Evolutionary conservation across 1,140 invertebrate genomes (phyloP), one percentile per base, ranked within the genome.

Genomic region (Apis dorsata): DNA sequence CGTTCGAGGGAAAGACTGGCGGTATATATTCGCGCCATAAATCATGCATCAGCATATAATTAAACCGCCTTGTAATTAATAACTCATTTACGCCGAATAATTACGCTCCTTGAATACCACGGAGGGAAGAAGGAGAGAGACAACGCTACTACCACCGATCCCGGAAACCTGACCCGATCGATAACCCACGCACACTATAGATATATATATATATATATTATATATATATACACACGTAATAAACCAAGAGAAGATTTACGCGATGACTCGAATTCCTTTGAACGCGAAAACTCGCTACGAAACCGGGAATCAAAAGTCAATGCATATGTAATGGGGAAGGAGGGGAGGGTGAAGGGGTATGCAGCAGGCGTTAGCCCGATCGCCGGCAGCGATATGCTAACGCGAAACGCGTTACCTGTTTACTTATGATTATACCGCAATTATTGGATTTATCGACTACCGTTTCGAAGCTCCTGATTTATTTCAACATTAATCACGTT

Each of bases 401-500:
- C 81, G 87, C 87, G 82, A 83, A 76, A 80, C 81, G 88, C 93
- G 91, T 92, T 91, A 83, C 90, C 90, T 90, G 92, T 93, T 93
- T 93, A 93, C 91, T 93, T 93, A 92, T 92, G 92, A 93, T 93
- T 92, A 93, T 92, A 86, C 91, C 87, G 90, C 92, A 93, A 93
- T 94, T 93, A 93, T 92, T 90, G 91, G 91, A 93, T 93, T 92
- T 93, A 93, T 93, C 92, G 92, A 92, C 90, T 91, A 89, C 90
- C 90, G 90, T 91, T 91, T 88, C 90, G 90, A 90, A 90, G 88
- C 88, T 92, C 89, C 91, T 94, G 93, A 94, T 94, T 94, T 94
- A 94, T 93, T 93, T 93, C 92, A 91, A 91, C 93, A 93, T 94
- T 94, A 94, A 94, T 94, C 93, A 94, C 91, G 90, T 93, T 94